phyloP scores from a whole-genome alignment of 2,113 vertebrate genomes.

The Mastomys coucha region DNA sequence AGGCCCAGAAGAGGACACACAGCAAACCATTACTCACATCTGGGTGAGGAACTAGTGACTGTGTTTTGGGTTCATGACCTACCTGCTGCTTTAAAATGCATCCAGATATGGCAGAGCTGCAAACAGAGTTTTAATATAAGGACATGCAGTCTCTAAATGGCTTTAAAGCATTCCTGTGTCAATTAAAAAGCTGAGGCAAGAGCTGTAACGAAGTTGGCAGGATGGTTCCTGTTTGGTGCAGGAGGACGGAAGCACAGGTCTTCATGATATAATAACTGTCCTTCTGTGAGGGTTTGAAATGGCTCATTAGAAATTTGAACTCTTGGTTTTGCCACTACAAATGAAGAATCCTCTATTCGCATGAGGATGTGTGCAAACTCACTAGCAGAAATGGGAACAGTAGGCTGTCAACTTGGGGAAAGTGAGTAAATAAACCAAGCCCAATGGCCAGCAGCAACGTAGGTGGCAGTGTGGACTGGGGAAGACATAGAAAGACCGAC shows the following conservation, averaged over 20 bases:
- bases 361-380: background rate
- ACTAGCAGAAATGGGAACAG: background rate
- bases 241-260: background rate
- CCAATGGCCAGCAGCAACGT: background rate
- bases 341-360: background rate
- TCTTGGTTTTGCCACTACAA: conserved; percentile 6
- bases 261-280: background rate
- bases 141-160: background rate
- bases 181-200: background rate
- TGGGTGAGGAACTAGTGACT: background rate
- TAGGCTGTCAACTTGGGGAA: background rate
- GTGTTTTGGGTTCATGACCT: background rate
- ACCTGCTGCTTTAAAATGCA: background rate
- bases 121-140: background rate
- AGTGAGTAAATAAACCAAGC: background rate
- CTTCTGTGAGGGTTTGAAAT: background rate
- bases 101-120: background rate
- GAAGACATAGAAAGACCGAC: too few relatives aligned
- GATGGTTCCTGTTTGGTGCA: background rate
- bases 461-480: too few relatives aligned
- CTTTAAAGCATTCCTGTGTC: background rate
- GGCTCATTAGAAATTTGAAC: background rate
- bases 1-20: background rate
- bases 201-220: background rate
- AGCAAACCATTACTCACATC: background rate